Evolutionary conservation across 2,113 vertebrate genomes (phyloP).

Genomic region (Pica pica): DNA sequence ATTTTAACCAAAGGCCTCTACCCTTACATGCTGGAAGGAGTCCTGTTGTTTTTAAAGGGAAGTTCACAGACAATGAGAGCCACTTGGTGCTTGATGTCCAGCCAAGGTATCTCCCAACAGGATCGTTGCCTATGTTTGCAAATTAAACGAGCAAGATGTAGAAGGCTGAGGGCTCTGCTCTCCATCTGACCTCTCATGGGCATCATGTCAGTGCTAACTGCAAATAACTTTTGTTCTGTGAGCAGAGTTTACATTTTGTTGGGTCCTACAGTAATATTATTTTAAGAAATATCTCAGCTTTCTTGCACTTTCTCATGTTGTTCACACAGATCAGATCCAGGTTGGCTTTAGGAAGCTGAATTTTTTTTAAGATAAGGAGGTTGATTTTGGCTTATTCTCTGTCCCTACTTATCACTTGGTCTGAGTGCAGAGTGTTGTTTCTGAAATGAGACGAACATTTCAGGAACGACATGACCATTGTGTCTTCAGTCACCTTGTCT

Average conservation of each 20-base stretch:
- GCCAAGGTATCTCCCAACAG: neutral
- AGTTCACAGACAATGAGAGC: constrained; percentile 34
- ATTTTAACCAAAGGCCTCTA: neutral
- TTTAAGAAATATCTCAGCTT: constrained; percentile 27
- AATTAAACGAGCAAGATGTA: neutral
- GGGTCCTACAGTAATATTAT: constrained; percentile 21
- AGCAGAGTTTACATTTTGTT: neutral
- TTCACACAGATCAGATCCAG: constrained; percentile 36
- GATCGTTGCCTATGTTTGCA: neutral
- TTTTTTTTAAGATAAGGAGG: constrained; percentile 48
- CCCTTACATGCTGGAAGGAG: neutral
- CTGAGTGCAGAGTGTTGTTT: constrained; percentile 17
- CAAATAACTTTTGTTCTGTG: neutral
- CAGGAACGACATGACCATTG: neutral
- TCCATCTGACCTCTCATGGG: constrained; percentile 1
- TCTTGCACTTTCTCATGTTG: constrained; percentile 20
- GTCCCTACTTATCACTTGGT: constrained; percentile 27
- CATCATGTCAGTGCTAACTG: neutral
- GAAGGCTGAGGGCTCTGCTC: neutral
- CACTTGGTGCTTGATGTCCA: neutral
- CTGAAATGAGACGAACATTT: constrained; percentile 33
- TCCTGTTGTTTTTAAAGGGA: neutral
- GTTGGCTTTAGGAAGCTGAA: constrained; percentile 32
- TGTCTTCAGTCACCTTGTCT: constrained; percentile 26
- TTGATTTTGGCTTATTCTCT: constrained; percentile 50